phyloP scores from a whole-genome alignment of 2,113 vertebrate species.

The Elachura formosa region DNA sequence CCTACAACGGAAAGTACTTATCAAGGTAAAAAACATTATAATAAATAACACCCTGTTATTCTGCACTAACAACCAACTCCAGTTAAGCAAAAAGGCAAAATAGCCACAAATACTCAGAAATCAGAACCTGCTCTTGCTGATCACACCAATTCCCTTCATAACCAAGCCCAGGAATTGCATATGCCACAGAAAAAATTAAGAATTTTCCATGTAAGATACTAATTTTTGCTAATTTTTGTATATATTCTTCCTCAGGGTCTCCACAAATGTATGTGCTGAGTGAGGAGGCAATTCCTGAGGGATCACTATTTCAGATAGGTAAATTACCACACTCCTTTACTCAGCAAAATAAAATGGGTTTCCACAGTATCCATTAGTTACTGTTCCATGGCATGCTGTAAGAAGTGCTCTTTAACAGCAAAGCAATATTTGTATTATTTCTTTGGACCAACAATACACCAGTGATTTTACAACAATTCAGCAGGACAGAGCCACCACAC shows the following conservation, averaged over 20 bases:
- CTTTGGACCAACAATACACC: neutral
- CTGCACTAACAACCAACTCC: neutral
- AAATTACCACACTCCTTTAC: neutral
- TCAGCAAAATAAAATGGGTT: neutral
- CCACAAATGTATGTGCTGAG: neutral
- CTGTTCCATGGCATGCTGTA: neutral
- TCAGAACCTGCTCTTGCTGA: neutral
- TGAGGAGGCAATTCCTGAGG: neutral
- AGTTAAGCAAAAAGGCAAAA: neutral
- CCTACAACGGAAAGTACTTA: neutral
- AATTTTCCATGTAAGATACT: neutral
- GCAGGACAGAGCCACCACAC: neutral
- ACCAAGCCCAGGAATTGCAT: neutral
- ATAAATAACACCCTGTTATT: neutral
- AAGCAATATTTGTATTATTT: neutral
- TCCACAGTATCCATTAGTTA: neutral
- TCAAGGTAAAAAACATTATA: neutral
- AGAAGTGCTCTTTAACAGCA: neutral
- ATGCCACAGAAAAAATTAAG: neutral
- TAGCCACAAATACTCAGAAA: neutral
- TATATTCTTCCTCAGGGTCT: neutral
- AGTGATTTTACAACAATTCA: neutral
- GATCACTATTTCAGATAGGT: neutral
- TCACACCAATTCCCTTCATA: neutral
- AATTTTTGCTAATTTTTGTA: neutral